Base-by-base conservation (phyloP, 1,140 invertebrate genomes). In the Bombus waltoni region DNA sequence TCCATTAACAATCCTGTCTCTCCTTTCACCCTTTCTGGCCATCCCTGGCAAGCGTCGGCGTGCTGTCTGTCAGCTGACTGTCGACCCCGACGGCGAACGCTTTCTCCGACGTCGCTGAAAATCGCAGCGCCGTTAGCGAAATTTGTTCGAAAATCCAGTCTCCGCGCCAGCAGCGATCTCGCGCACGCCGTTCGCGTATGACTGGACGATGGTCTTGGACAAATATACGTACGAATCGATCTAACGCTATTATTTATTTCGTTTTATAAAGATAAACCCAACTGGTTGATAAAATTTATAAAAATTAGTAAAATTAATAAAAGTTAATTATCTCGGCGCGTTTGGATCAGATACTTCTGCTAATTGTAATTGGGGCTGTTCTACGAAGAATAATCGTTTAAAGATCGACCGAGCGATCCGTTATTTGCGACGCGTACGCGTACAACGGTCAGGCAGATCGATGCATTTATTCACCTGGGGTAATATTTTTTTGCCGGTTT, bases 1-100 rank as follows among this genome's bases (percentile, higher is more conserved):
- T 94, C 93, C 94, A 95, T 95, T 95, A 94, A 95, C 94, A 93
- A 91, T 88, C 89, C 90, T 76, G 72, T 66, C 82, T 81, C 84
- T 83, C 85, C 77, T 74, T 77, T 10, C 18, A 66, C 84, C 83
- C 85, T 88, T 53, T 59, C 76, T 62, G 80, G 81, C 85, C 82
- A 86, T 87, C 83, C 70, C 83, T 35, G 47, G 66, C 35, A 73
- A 18, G 28, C 57, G 53, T 44, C 66, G 40, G 71, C 80, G 59
- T 81, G 42, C 90, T 93, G 93, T 93, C 93, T 93, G 93, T 94
- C 93, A 94, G 92, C 93, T 92, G 92, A 93, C 93, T 91, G 57
- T 18, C 57, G 82, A 88, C 74, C 68, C 68, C 22, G n/a, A 76
- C 65, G 25, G 57, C 38, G 75, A 75, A 85, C 74, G 75, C 59